These are phyloP conservation scores for Anoplolepis gracilipes DNA, from an alignment of 1,140 invertebrate genomes.

Conservation along the genomic window DNA sequence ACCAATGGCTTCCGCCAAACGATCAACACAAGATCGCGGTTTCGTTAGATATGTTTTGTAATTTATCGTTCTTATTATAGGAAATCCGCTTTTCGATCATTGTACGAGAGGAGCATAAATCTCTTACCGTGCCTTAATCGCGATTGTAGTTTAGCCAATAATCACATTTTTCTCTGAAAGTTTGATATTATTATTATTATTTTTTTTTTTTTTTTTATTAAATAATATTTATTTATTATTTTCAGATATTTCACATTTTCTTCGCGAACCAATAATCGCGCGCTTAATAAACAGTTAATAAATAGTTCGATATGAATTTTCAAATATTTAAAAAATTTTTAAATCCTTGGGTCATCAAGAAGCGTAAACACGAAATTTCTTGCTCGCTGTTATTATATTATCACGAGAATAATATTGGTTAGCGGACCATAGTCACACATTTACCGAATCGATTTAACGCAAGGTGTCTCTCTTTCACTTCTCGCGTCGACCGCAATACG, in stretches of 20 bases:
- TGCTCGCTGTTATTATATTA: neutral
- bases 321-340: no score
- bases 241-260: neutral
- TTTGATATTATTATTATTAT: no score
- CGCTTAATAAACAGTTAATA: no score
- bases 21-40: conserved; percentile 30
- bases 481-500: conserved; percentile 45
- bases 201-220: no score
- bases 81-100: neutral
- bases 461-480: conserved; percentile 25
- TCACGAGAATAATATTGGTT: neutral
- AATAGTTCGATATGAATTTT: no score
- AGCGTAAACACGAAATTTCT: neutral
- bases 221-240: neutral
- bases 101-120: neutral
- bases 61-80: conserved; percentile 63
- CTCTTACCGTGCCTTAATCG: neutral
- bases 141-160: neutral
- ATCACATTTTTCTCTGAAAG: neutral
- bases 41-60: conserved; percentile 13
- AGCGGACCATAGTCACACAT: neutral
- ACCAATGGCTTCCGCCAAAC: conserved; percentile 36
- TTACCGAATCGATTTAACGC: conserved; percentile 44
- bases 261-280: neutral
- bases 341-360: neutral